These are phyloP conservation scores for Dicranocentrus wangi DNA, from an alignment of 2,888 invertebrate species.

Conservation along the genomic window DNA sequence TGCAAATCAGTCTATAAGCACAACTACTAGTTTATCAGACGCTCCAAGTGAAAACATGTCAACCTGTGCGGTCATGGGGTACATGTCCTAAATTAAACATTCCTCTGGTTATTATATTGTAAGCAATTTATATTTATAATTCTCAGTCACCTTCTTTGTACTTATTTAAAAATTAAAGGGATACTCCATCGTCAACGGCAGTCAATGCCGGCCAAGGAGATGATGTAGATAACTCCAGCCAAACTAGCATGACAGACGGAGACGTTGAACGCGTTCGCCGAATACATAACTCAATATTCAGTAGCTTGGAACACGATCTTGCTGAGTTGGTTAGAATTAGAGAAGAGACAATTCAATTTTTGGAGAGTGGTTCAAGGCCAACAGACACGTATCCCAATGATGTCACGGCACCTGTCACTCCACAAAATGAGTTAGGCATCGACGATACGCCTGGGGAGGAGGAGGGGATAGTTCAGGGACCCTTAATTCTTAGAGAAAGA, in stretches of 20 bases:
- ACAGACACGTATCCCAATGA: background rate
- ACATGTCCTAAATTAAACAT: background rate
- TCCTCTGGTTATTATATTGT: no score
- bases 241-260: slow-evolving; percentile 19
- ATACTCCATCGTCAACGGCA: slow-evolving; percentile 24
- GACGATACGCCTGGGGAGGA: background rate
- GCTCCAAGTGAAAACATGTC: slow-evolving; percentile 34
- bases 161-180: background rate
- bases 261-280: slow-evolving; percentile 41
- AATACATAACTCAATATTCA: slow-evolving; percentile 38
- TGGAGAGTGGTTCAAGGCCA: slow-evolving; percentile 19
- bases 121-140: no score
- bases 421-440: background rate
- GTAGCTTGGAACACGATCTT: slow-evolving; percentile 37
- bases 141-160: background rate
- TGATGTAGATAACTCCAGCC: slow-evolving; percentile 27
- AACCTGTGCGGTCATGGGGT: slow-evolving; percentile 41
- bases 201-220: background rate
- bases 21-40: slow-evolving; percentile 32
- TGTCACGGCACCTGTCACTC: background rate
- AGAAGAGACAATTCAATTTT: slow-evolving; percentile 46
- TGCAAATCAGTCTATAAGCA: slow-evolving; percentile 5
- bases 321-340: slow-evolving; percentile 41
- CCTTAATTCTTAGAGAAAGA: slow-evolving; percentile 24
- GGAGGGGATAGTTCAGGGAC: background rate